phyloP scores from a whole-genome alignment of 2,797 vertebrate genomes.

The Oreochromis mossambicus region DNA sequence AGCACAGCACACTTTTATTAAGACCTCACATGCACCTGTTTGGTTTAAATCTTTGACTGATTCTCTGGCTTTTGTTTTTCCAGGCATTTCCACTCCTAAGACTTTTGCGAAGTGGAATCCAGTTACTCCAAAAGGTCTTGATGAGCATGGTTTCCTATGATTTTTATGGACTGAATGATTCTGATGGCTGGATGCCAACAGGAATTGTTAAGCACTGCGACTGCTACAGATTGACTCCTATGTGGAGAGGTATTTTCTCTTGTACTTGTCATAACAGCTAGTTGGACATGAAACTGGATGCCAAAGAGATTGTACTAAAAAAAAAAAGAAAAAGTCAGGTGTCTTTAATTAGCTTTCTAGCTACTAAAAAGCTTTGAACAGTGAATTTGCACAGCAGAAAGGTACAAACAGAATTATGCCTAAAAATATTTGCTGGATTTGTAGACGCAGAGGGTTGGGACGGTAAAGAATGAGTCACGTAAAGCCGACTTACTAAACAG shows the following conservation, averaged over 20 bases:
- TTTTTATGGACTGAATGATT: neutral
- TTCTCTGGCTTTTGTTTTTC: constrained; percentile 9
- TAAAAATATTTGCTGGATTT: neutral
- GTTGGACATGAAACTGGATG: constrained; percentile 33
- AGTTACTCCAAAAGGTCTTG: constrained; percentile 73
- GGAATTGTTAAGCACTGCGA: neutral
- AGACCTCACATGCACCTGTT: neutral
- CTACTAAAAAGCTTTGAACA: constrained; percentile 30
- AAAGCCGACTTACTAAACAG: constrained; percentile 48
- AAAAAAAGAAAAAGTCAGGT: neutral
- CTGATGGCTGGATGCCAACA: constrained; percentile 13
- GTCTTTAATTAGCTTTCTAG: neutral
- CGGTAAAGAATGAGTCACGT: constrained; percentile 46
- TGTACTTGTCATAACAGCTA: neutral
- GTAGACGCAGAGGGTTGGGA: neutral
- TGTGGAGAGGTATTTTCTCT: neutral
- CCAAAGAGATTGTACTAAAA: constrained; percentile 57
- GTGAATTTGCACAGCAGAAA: constrained; percentile 52
- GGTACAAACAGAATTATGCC: constrained; percentile 24
- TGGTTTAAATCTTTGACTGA: neutral
- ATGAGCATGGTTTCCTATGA: constrained; percentile 80
- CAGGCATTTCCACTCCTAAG: constrained; percentile 66
- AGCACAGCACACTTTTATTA: too few species aligned
- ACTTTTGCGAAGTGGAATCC: constrained; percentile 75
- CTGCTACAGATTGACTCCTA: constrained; percentile 14